A percentile compares a stretch with the other conserved stretches of the same genome.
Conservation (phyloP, 2,797 vertebrate genomes). For the Salarias fasciatus region DNA sequence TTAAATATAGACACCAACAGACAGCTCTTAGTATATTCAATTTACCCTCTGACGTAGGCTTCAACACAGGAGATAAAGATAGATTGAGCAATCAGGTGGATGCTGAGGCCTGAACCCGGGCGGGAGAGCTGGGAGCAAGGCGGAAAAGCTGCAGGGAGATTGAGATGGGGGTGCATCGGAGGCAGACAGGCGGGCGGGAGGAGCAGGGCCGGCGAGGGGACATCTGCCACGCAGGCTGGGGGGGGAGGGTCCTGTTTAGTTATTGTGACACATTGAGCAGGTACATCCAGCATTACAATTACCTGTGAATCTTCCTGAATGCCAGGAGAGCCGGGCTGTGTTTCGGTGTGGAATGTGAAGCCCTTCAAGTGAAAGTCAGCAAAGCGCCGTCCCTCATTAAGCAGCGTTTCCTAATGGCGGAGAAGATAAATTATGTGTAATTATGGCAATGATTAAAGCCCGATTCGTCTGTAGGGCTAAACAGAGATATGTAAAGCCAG, state of each 20-base stretch:
- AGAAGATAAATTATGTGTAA: slow-evolving; percentile 82
- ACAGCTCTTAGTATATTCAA: slow-evolving; percentile 89
- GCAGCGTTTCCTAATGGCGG: slow-evolving; percentile 75
- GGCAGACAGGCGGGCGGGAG: slow-evolving; percentile 56
- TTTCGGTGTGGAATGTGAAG: slow-evolving; percentile 18
- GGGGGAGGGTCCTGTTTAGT: slow-evolving; percentile 60
- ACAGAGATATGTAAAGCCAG: slow-evolving; percentile 74
- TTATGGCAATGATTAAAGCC: slow-evolving; percentile 80
- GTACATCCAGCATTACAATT: slow-evolving; percentile 12
- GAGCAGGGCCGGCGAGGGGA: slow-evolving; percentile 53
- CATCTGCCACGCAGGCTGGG: slow-evolving; percentile 58
- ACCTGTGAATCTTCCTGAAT: no score
- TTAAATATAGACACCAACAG: slow-evolving; percentile 89
- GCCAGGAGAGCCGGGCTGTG: neutral
- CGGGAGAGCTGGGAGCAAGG: slow-evolving; percentile 58
- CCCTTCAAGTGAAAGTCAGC: slow-evolving; percentile 70
- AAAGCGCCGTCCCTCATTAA: slow-evolving; percentile 78
- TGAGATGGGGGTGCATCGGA: slow-evolving; percentile 63
- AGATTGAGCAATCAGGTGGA: slow-evolving; percentile 86
- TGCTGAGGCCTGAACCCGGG: slow-evolving; percentile 74
- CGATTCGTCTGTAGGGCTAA: slow-evolving; percentile 69
- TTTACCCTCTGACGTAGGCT: slow-evolving; percentile 85
- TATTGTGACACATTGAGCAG: slow-evolving; percentile 47
- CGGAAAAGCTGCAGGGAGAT: slow-evolving; percentile 62
- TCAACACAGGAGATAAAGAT: slow-evolving; percentile 84